phyloP scores from a whole-genome alignment of 2,888 invertebrate genomes.

The Hemithea aestivaria region DNA sequence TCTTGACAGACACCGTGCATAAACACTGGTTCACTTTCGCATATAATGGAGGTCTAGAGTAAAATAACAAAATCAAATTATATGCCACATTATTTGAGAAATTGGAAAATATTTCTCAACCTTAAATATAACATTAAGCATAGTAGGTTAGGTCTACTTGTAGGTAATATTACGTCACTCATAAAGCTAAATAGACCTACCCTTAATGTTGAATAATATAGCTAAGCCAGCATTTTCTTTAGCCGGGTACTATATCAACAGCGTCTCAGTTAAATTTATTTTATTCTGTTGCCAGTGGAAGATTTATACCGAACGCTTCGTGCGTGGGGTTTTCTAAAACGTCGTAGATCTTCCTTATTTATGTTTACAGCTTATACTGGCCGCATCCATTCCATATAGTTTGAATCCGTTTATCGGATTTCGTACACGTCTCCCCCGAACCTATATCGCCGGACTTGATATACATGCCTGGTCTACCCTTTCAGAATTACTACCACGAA shows the following conservation, averaged over 20 bases:
- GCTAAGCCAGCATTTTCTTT: too few species aligned
- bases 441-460: constrained; percentile 66
- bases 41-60: too few species aligned
- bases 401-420: constrained; percentile 76
- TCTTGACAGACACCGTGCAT: too few species aligned
- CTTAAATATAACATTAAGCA: too few species aligned
- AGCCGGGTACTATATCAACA: not conserved
- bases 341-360: constrained; percentile 74
- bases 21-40: too few species aligned
- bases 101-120: too few species aligned
- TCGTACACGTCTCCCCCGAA: constrained; percentile 67
- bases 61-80: too few species aligned
- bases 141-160: too few species aligned
- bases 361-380: constrained; percentile 73
- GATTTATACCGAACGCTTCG: constrained; percentile 62
- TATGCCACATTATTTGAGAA: too few species aligned
- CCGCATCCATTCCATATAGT: constrained; percentile 66
- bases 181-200: too few species aligned
- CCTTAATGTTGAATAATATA: too few species aligned
- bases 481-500: constrained; percentile 53
- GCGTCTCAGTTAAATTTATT: constrained; percentile 53
- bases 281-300: constrained; percentile 62
- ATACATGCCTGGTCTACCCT: constrained; percentile 57
- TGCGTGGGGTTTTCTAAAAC: constrained; percentile 75
- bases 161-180: too few species aligned